Conservation (phyloP, 2,888 invertebrate genomes). For the Timema podura region DNA sequence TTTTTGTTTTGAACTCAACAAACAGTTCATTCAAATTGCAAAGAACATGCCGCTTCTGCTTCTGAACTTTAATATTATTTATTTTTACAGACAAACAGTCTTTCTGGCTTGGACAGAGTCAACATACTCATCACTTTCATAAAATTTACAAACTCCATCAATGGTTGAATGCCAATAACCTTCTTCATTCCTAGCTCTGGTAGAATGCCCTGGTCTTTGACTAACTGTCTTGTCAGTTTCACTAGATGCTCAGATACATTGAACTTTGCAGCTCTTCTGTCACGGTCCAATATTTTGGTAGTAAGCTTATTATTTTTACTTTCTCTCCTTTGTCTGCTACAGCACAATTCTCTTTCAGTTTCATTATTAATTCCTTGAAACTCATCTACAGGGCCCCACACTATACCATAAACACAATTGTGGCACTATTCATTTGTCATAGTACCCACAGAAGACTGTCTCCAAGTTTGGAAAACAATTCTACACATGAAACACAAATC, state of each 20-base stretch:
- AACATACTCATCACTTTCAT: slow-evolving; percentile 9
- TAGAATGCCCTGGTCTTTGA: slow-evolving; percentile 8
- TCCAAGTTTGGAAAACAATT: background rate
- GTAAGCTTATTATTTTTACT: slow-evolving; percentile 7
- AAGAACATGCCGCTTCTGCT: no score
- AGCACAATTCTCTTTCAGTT: background rate
- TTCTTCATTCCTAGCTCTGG: background rate
- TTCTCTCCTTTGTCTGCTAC: background rate
- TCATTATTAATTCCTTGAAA: background rate
- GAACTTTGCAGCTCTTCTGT: background rate
- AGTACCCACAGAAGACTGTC: background rate
- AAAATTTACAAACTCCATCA: background rate
- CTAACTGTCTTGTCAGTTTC: slow-evolving; percentile 1
- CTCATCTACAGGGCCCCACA: background rate
- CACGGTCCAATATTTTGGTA: background rate
- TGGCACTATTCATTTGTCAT: slow-evolving; percentile 4
- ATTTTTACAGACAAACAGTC: slow-evolving; percentile 2
- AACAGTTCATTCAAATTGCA: no score
- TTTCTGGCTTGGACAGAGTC: background rate
- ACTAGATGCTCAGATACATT: background rate
- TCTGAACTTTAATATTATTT: no score
- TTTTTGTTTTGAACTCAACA: no score
- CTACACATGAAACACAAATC: slow-evolving; percentile 6
- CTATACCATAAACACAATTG: slow-evolving; percentile 8
- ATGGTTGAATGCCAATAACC: background rate